These are phyloP conservation scores for Acanthurus tractus DNA, from an alignment of 2,797 vertebrate species.

Conservation along the genomic window DNA sequence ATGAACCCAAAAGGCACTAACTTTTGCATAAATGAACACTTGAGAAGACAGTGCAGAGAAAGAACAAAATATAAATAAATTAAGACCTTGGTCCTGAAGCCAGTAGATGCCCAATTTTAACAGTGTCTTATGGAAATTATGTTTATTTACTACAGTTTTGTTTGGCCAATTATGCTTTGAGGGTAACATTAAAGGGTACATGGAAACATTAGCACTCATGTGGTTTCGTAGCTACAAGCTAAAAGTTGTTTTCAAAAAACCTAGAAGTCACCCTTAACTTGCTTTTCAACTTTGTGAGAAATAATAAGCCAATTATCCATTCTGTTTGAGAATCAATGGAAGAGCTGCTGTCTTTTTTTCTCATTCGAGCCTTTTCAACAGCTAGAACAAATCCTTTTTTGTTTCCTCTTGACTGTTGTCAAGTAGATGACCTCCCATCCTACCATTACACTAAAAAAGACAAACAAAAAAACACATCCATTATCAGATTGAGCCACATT, in stretches of 20 bases:
- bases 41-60: background rate
- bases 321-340: background rate
- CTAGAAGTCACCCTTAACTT: background rate
- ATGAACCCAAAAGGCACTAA: slow-evolving; percentile 21
- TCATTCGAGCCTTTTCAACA: background rate
- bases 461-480: too few species aligned
- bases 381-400: too few species aligned
- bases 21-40: slow-evolving; percentile 17
- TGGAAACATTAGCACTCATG: slow-evolving; percentile 3
- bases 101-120: slow-evolving; percentile 1
- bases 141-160: slow-evolving; percentile 8
- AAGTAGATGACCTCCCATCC: background rate
- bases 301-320: background rate
- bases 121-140: slow-evolving; percentile 5
- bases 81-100: background rate
- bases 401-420: too few species aligned
- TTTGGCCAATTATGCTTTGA: slow-evolving; percentile 7
- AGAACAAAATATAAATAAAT: background rate
- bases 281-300: background rate
- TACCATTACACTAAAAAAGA: background rate
- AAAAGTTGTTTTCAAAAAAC: background rate
- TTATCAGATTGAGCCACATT: background rate
- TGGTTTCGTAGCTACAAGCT: background rate
- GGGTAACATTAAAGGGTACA: slow-evolving; percentile 12
- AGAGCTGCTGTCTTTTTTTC: background rate